phyloP scores from a whole-genome alignment of 2,113 vertebrate genomes.

The Grallaria varia region DNA sequence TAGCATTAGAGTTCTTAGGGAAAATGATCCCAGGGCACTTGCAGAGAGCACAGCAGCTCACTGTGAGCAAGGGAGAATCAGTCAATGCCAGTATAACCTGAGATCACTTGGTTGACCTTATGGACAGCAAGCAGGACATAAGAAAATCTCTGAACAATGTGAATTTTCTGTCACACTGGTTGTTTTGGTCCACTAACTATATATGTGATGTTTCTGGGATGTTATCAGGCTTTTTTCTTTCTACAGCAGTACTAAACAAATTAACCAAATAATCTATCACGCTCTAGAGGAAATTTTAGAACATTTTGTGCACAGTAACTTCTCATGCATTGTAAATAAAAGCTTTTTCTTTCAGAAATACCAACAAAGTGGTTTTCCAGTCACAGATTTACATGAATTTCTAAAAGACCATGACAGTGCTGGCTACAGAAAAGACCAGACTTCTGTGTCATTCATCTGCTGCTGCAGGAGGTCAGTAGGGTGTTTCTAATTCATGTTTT shows the following conservation, averaged over 20 bases:
- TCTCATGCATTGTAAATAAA: neutral
- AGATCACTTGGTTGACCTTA: neutral
- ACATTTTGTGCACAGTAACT: neutral
- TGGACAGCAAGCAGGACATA: neutral
- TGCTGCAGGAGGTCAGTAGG: constrained; percentile 82
- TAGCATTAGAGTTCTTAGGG: neutral
- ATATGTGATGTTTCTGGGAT: neutral
- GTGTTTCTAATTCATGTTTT: neutral
- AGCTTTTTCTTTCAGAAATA: constrained; percentile 80
- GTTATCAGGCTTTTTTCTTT: neutral
- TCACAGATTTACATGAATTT: constrained; percentile 90
- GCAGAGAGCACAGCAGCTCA: neutral
- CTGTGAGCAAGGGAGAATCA: neutral
- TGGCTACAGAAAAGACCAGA: constrained; percentile 20
- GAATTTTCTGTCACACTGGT: neutral
- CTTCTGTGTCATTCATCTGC: constrained; percentile 61
- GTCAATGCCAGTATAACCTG: neutral
- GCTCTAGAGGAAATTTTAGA: neutral
- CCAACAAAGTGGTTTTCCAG: constrained; percentile 86
- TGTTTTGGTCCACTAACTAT: neutral
- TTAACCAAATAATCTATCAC: neutral
- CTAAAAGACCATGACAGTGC: constrained; percentile 69
- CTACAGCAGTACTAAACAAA: neutral
- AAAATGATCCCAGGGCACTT: neutral
- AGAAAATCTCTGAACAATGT: neutral